A percentile compares a stretch with the other conserved stretches of the same genome.
These are phyloP conservation scores for Agrotis clavis DNA, from an alignment of 2,888 invertebrate species.

Conservation along the genomic window DNA sequence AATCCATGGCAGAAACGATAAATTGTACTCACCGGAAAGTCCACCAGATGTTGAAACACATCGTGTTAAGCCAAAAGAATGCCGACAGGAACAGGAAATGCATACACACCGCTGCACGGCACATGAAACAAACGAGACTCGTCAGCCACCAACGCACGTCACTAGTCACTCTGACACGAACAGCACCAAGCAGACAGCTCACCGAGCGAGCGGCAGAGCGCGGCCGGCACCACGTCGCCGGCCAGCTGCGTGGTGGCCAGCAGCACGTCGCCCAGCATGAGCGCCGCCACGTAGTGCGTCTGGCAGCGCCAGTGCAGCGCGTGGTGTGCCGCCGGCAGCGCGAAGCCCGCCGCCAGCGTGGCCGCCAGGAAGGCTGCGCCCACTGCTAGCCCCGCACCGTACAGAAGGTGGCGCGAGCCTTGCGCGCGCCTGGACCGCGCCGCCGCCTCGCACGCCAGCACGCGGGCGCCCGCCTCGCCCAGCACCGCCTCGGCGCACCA, in stretches of 20 bases:
- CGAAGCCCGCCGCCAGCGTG: constrained; percentile 94
- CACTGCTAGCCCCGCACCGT: constrained; percentile 95
- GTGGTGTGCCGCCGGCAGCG: constrained; percentile 96
- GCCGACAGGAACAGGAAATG: constrained; percentile 97
- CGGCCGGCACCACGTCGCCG: constrained; percentile 91
- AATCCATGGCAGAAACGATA: too few species aligned
- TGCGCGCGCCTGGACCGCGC: constrained; percentile 81
- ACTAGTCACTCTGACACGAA: neutral
- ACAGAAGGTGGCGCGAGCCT: constrained; percentile 93
- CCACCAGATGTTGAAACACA: constrained; percentile 99
- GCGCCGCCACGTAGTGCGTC: constrained; percentile 96
- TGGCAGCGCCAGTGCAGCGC: constrained; percentile 97
- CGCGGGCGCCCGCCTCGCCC: constrained; percentile 73
- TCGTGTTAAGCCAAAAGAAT: constrained; percentile 98
- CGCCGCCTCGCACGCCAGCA: constrained; percentile 90
- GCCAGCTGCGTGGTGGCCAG: constrained; percentile 95
- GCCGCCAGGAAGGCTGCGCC: constrained; percentile 96
- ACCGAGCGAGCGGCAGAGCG: constrained; percentile 93
- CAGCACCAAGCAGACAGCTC: constrained; percentile 79
- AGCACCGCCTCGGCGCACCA: constrained; percentile 91
- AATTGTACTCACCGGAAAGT: constrained; percentile 93
- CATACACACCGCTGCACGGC: constrained; percentile 93
- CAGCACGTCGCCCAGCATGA: constrained; percentile 95
- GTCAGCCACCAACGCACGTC: constrained; percentile 26
- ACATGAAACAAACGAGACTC: constrained; percentile 72